A percentile compares a stretch with the other conserved stretches of the same genome.
phyloP scores from a whole-genome alignment of 2,888 invertebrate genomes.

The Conomelus anceps region DNA sequence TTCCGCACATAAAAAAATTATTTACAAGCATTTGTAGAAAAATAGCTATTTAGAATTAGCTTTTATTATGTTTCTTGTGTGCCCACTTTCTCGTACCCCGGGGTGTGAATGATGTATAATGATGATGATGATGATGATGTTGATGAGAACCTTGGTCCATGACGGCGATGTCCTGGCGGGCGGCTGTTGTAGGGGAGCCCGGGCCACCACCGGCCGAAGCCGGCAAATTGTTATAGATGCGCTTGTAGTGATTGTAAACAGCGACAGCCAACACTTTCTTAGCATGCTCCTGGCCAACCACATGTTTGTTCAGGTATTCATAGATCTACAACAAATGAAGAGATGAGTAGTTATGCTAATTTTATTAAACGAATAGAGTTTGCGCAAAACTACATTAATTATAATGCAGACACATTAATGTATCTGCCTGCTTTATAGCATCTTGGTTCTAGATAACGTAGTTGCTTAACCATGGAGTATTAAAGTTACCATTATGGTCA shows the following conservation, averaged over 20 bases:
- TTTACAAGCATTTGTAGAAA: no score
- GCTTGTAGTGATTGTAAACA: constrained; percentile 98
- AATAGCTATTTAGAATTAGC: no score
- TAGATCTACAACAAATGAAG: constrained; percentile 59
- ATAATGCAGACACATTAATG: no score
- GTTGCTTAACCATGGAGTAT: no score
- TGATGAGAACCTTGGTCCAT: constrained; percentile 62
- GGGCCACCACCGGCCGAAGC: constrained; percentile 48
- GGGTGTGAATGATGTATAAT: constrained; percentile 58
- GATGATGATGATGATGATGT: constrained; percentile 36
- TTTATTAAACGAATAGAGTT: neutral
- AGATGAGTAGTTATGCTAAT: neutral
- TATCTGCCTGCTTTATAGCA: no score
- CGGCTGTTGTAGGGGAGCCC: constrained; percentile 41
- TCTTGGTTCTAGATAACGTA: no score
- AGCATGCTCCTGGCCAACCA: constrained; percentile 94
- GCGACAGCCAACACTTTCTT: constrained; percentile 97
- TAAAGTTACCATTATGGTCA: no score
- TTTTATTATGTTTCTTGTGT: no score
- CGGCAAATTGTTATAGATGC: constrained; percentile 89
- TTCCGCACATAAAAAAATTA: no score
- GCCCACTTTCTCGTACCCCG: no score
- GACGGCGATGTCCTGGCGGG: constrained; percentile 47
- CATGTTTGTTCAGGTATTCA: constrained; percentile 92
- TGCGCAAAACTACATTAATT: no score